These are phyloP conservation scores for Brachypalpus laphriformis DNA, from an alignment of 2,888 invertebrate species.

Conservation along the genomic window DNA sequence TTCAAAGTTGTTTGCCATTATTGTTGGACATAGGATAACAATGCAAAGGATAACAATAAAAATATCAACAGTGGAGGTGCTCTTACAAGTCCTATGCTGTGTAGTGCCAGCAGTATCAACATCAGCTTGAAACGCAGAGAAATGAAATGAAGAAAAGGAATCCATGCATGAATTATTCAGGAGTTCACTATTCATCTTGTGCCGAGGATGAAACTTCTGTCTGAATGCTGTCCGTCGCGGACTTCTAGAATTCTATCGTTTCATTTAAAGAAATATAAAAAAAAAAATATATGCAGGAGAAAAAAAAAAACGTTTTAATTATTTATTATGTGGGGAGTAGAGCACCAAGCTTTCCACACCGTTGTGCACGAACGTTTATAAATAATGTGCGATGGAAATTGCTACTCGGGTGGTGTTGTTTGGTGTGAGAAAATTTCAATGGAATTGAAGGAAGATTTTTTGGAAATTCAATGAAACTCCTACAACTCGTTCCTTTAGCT, in stretches of 20 bases:
- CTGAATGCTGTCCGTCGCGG: constrained; percentile 36
- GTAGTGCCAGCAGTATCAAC: neutral
- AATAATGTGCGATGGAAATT: constrained; percentile 59
- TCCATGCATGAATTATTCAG: constrained; percentile 70
- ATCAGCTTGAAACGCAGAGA: neutral
- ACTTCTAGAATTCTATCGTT: constrained; percentile 54
- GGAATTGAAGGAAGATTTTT: constrained; percentile 25
- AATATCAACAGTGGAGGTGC: constrained; percentile 19
- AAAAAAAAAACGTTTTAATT: constrained; percentile 60
- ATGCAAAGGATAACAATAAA: constrained; percentile 50
- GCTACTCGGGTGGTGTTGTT: neutral
- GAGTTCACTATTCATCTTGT: constrained; percentile 45
- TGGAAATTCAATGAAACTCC: constrained; percentile 1
- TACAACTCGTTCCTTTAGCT: neutral
- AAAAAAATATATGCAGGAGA: constrained; percentile 4
- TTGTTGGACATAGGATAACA: constrained; percentile 36
- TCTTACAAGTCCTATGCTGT: too few relatives aligned
- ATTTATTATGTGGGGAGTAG: constrained; percentile 60
- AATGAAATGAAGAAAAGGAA: constrained; percentile 55
- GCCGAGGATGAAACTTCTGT: constrained; percentile 49
- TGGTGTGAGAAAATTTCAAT: constrained; percentile 15
- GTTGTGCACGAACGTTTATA: constrained; percentile 49
- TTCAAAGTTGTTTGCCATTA: constrained; percentile 53
- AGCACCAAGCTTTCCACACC: constrained; percentile 45
- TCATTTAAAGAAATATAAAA: constrained; percentile 7